These are phyloP conservation scores for Drosophila grimshawi DNA, from an alignment of 1,140 invertebrate genomes.

Conservation along the genomic window DNA sequence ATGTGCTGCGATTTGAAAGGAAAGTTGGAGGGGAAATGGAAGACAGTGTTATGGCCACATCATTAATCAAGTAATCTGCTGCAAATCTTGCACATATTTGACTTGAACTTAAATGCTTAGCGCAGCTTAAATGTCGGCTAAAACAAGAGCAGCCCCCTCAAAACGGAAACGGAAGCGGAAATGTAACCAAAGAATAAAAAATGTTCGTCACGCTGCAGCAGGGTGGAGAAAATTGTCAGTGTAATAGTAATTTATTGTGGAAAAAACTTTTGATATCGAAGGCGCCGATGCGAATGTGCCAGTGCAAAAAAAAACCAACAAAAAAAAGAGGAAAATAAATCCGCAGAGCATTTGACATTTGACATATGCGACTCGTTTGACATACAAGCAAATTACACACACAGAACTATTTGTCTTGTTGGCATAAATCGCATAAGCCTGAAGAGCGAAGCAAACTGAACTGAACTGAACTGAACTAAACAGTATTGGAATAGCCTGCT, in stretches of 20 bases:
- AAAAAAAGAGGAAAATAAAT: conserved; percentile 36
- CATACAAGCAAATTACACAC: conserved; percentile 79
- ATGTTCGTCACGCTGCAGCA: conserved; percentile 20
- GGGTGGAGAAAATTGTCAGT: conserved; percentile 62
- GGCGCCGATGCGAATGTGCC: background rate
- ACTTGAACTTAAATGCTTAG: conserved; percentile 48
- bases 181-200: conserved; percentile 69
- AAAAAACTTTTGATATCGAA: conserved; percentile 52
- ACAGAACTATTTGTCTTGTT: conserved; percentile 72
- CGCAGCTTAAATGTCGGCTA: conserved; percentile 34
- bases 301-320: conserved; percentile 11
- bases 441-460: conserved; percentile 11
- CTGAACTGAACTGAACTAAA: background rate
- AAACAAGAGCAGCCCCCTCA: conserved; percentile 15
- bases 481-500: background rate
- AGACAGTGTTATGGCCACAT: background rate
- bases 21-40: no score
- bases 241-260: conserved; percentile 80
- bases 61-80: conserved; percentile 59
- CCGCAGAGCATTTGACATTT: conserved; percentile 61
- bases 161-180: conserved; percentile 43
- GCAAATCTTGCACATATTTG: conserved; percentile 55
- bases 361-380: conserved; percentile 78
- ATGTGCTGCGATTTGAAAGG: background rate
- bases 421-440: conserved; percentile 70